Evolutionary conservation across 2,113 vertebrate species (phyloP).

Genomic region (Origma solitaria): DNA sequence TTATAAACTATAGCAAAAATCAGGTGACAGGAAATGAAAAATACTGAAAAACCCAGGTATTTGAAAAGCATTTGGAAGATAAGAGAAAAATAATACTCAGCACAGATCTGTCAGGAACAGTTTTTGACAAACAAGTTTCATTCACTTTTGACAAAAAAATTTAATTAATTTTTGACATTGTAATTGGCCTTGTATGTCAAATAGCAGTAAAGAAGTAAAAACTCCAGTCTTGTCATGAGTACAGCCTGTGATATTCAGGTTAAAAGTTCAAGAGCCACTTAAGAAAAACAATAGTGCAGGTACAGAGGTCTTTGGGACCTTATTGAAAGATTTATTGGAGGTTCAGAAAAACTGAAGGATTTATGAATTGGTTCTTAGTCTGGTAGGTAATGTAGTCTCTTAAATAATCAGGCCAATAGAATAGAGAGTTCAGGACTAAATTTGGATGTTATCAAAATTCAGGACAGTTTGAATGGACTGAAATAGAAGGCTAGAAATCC

Average conservation of each 20-base stretch:
- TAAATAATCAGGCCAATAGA: not conserved
- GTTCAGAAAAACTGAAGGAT: not conserved
- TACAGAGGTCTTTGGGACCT: not conserved
- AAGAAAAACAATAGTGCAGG: not conserved
- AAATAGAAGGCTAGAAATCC: not conserved
- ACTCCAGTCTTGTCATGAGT: not conserved
- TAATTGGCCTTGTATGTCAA: not conserved
- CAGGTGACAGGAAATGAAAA: not conserved
- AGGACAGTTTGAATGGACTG: rapidly evolving
- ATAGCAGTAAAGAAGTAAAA: not conserved
- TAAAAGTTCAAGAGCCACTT: not conserved
- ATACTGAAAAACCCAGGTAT: not conserved
- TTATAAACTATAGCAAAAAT: not conserved
- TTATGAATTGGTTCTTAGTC: not conserved
- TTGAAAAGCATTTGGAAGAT: not conserved
- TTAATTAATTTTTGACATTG: not conserved
- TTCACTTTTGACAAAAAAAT: not conserved
- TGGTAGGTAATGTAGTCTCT: not conserved
- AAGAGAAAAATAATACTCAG: not conserved
- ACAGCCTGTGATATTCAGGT: not conserved
- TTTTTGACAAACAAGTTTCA: not conserved
- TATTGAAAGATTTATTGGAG: not conserved
- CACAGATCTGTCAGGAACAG: not conserved
- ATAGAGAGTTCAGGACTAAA: not conserved
- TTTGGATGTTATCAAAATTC: not conserved